Evolutionary conservation across 2,888 invertebrate genomes (phyloP).

Genomic region (Melanostoma mellinum): DNA sequence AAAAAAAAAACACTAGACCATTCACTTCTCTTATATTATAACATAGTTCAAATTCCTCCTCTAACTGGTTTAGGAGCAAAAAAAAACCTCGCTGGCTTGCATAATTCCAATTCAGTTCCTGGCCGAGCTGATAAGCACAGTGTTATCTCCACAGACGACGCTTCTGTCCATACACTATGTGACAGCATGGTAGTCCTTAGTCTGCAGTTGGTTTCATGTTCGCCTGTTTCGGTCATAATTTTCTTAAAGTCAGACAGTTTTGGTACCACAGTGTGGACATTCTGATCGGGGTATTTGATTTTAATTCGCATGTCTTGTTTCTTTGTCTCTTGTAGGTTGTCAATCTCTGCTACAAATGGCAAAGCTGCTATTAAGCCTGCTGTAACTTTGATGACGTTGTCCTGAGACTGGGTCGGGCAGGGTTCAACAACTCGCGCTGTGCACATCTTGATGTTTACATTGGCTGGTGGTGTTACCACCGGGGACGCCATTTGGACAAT

Average conservation of each 20-base stretch:
- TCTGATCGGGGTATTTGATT: conserved; percentile 95
- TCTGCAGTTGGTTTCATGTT: conserved; percentile 83
- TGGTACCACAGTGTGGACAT: conserved; percentile 92
- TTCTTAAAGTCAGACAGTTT: conserved; percentile 89
- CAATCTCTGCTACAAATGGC: conserved; percentile 92
- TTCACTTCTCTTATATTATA: too few species aligned
- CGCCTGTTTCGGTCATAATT: conserved; percentile 84
- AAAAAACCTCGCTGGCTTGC: conserved; percentile 92
- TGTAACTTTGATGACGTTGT: conserved; percentile 93
- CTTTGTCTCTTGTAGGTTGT: conserved; percentile 88
- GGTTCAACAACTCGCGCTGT: conserved; percentile 93
- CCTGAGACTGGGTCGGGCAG: conserved; percentile 88
- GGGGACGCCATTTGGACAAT: conserved; percentile 88
- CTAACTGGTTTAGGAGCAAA: conserved; percentile 95
- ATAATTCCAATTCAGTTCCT: conserved; percentile 88
- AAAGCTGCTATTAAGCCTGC: conserved; percentile 95
- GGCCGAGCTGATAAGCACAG: conserved; percentile 90
- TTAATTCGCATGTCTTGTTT: conserved; percentile 90
- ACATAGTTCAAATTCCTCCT: conserved; percentile 86
- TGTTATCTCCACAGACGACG: conserved; percentile 93
- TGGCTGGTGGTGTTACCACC: conserved; percentile 87
- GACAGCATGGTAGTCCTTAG: conserved; percentile 94
- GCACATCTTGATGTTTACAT: conserved; percentile 89
- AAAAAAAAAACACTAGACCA: too few species aligned
- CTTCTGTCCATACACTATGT: conserved; percentile 93